Percentiles rank a stretch among this genome's conserved stretches.
Evolutionary conservation across 2,113 vertebrate species (phyloP).

Genomic region (Bufo gargarizans): DNA sequence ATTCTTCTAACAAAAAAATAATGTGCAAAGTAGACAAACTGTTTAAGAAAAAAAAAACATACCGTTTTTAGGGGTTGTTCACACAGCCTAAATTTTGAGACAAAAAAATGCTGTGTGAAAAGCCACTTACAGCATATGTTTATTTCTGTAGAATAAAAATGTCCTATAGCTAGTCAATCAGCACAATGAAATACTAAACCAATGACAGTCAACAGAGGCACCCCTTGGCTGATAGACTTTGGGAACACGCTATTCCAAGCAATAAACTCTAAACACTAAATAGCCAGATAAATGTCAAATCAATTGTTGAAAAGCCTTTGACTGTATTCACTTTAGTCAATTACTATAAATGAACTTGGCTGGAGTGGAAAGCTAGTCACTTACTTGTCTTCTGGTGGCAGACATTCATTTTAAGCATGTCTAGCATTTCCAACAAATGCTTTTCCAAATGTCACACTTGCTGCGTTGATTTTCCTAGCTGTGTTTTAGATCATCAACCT

Average conservation of each 20-base stretch:
- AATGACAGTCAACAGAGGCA: neutral
- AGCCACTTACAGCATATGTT: neutral
- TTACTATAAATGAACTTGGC: constrained; percentile 49
- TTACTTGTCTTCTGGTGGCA: constrained; percentile 50
- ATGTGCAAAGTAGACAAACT: no score
- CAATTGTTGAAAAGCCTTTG: constrained; percentile 41
- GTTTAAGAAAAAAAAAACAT: neutral
- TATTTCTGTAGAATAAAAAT: neutral
- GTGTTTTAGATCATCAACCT: neutral
- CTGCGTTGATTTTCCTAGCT: neutral
- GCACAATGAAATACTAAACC: neutral
- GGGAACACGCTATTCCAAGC: neutral
- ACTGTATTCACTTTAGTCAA: constrained; percentile 46
- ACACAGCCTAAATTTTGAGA: neutral
- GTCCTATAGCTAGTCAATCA: neutral
- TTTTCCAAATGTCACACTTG: constrained; percentile 25
- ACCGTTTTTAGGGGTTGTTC: neutral
- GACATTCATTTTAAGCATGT: constrained; percentile 20
- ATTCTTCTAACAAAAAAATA: no score
- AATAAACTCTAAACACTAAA: constrained; percentile 35
- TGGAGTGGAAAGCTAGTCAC: constrained; percentile 18
- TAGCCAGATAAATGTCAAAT: constrained; percentile 55
- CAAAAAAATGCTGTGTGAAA: no score
- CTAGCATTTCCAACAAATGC: constrained; percentile 37
- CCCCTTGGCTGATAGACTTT: neutral